These are phyloP conservation scores for Yponomeuta evonymella DNA, from an alignment of 2,888 invertebrate species.

Conservation along the genomic window DNA sequence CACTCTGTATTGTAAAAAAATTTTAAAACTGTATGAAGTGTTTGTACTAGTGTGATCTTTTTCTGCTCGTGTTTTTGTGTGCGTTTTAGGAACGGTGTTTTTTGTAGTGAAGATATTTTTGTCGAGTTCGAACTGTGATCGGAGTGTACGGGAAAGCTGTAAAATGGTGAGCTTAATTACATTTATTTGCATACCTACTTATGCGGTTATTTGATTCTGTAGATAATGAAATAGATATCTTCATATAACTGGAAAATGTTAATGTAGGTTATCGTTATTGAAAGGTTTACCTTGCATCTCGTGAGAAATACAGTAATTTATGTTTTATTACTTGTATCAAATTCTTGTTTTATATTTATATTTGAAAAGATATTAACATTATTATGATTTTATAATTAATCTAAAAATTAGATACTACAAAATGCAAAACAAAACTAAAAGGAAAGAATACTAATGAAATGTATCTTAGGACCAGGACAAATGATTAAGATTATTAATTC, in stretches of 20 bases:
- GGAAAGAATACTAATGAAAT: not conserved
- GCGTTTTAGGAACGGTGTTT: slow-evolving; percentile 25
- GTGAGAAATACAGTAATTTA: too few relatives aligned
- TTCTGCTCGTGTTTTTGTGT: not conserved
- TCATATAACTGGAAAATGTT: too few relatives aligned
- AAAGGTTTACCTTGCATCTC: too few relatives aligned
- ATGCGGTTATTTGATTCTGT: not conserved
- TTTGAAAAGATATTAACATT: too few relatives aligned
- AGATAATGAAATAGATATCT: too few relatives aligned
- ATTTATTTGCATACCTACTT: not conserved
- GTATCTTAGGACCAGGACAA: not conserved
- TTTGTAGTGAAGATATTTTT: slow-evolving; percentile 22
- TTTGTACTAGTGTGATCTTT: not conserved
- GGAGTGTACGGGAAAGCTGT: slow-evolving; percentile 33
- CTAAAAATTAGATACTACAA: too few relatives aligned
- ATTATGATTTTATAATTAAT: too few relatives aligned
- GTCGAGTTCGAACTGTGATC: not conserved
- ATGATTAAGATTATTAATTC: too few relatives aligned
- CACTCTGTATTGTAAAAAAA: slow-evolving; percentile 18
- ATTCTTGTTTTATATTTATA: too few relatives aligned
- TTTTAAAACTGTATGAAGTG: slow-evolving; percentile 30
- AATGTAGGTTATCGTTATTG: too few relatives aligned
- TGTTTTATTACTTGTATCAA: too few relatives aligned
- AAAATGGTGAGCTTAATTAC: slow-evolving; percentile 54
- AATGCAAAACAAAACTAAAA: too few relatives aligned